These are phyloP conservation scores for Esox masquinongy DNA, from an alignment of 2,797 vertebrate species.

Conservation along the genomic window DNA sequence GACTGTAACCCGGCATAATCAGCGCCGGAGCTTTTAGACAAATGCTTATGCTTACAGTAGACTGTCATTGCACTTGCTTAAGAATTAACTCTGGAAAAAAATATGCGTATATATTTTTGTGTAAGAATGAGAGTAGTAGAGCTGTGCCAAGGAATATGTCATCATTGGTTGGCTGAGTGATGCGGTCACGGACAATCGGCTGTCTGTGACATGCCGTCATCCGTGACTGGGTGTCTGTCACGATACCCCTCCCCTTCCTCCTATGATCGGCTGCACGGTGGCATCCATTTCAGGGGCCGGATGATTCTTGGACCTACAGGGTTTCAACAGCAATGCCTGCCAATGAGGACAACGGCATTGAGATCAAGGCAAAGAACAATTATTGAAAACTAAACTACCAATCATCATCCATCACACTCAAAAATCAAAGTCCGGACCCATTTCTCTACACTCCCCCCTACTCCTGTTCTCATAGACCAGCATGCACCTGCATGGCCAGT, in stretches of 20 bases:
- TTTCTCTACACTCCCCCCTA: slow-evolving; percentile 40
- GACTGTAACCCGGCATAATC: slow-evolving; percentile 72
- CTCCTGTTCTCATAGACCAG: slow-evolving; percentile 11
- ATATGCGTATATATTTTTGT: slow-evolving; percentile 71
- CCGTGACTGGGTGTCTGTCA: slow-evolving; percentile 60
- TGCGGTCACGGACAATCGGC: slow-evolving; percentile 59
- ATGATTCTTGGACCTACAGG: slow-evolving; percentile 67
- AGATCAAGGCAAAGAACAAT: slow-evolving; percentile 36
- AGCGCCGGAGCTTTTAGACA: slow-evolving; percentile 72
- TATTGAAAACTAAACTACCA: slow-evolving; percentile 64
- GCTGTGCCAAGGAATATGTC: slow-evolving; percentile 64
- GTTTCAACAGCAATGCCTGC: slow-evolving; percentile 60
- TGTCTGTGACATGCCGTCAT: slow-evolving; percentile 58
- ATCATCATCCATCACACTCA: slow-evolving; percentile 60
- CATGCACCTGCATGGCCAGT: slow-evolving; percentile 33
- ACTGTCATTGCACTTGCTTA: slow-evolving; percentile 75
- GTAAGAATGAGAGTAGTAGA: slow-evolving; percentile 57
- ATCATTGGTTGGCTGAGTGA: slow-evolving; percentile 56
- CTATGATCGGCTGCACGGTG: slow-evolving; percentile 49
- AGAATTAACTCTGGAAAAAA: slow-evolving; percentile 66
- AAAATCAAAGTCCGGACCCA: slow-evolving; percentile 59
- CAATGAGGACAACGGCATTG: slow-evolving; percentile 58
- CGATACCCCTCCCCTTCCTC: slow-evolving; percentile 35
- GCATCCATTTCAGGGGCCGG: slow-evolving; percentile 60
- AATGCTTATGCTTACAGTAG: slow-evolving; percentile 62